Evolutionary conservation across 2,888 invertebrate genomes (phyloP), one percentile per base, ranked within the genome.

Genomic region (Heliconius cydno): DNA sequence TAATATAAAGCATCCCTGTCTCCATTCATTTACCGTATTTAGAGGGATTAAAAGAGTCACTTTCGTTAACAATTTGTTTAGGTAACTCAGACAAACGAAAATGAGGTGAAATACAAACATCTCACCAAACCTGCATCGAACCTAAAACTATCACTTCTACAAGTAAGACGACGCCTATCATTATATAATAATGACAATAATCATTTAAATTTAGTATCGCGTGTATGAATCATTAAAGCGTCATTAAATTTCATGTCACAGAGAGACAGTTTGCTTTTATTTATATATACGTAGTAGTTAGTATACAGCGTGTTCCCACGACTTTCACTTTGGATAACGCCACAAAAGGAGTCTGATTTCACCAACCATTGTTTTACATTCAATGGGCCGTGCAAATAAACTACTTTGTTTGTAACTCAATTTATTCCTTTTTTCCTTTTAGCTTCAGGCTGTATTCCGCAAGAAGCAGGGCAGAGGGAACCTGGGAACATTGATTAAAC

Each of bases 261-360:
- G 9, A 73, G 7, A 34, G 73, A 60, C 60, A 9, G n/a, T 60
- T 28, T 57, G n/a, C 34, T 34, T 60, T 60, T 73, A 60, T 73
- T 60, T 73, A 73, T 73, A 60, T 38, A 73, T 38, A 52, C 9
- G 22, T 52, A 57, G 73, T 38, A 25, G 75, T 28, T 65, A 41
- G 25, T 66, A 74, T 60, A 75, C 63, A 66, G 13, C 75, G 22
- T 75, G 78, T 78, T 78, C 78, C 67, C 78, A 78, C 41, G 34
- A 74, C 78, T 78, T 78, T 78, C 78, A 41, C 78, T 67, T 78
- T 60, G 52, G 60, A 77, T 77, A 77, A 78, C 38, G 52, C 60
- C 38, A 60, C 41, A 41, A 38, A 78, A 75, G 63, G 75, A 66
- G 65, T 41, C 75, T 63, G 75, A 75, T 75, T 75, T 75, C 75